Evolutionary conservation across 2,113 vertebrate genomes (phyloP), one percentile per base, ranked within the genome.

Genomic region (Motacilla tschutschensis): DNA sequence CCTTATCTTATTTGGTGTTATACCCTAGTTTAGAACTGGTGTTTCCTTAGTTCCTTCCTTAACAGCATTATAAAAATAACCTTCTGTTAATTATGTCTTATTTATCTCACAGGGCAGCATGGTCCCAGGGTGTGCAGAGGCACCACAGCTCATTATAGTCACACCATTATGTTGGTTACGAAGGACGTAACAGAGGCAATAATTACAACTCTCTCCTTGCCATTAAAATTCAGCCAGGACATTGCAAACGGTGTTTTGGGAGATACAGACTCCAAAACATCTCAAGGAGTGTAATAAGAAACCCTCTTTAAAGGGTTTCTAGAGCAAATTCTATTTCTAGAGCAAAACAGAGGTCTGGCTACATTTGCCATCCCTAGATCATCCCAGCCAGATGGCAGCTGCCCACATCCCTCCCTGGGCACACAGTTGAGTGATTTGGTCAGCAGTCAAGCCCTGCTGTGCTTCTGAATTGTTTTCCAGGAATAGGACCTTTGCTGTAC

Each of bases 161-260:
- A 5, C n/a, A 36, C 21, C 2, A 1, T 82, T 70, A 38, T 1
- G 0, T 51, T 75, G 74, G 33, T 67, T 80, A 6, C 62, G 76
- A 83, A 88, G 79, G 84, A 69, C 16, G 4, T 46, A 43, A 62
- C 6, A 79, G 55, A 87, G 92, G 88, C 88, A 91, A 90, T 93
- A 93, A 88, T 71, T 77, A 55, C 35, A 58, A 28, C 53, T 87
- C 72, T 29, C 44, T 83, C 65, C 54, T 80, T 62, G 82, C 72
- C 29, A 40, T 62, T 78, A 40, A 43, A 57, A 63, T 83, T 47
- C 50, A 89, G n/a, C 50, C 82, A 77, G 75, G 41, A 44, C 41
- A 64, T 46, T 48, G 62, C 18, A 62, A 88, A 54, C 10, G 29
- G 26, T 53, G 38, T 71, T 4, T 79, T n/a, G 31, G 80, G 71